Evolutionary conservation across 2,797 vertebrate genomes (phyloP).

Genomic region (Vipera ursinii): DNA sequence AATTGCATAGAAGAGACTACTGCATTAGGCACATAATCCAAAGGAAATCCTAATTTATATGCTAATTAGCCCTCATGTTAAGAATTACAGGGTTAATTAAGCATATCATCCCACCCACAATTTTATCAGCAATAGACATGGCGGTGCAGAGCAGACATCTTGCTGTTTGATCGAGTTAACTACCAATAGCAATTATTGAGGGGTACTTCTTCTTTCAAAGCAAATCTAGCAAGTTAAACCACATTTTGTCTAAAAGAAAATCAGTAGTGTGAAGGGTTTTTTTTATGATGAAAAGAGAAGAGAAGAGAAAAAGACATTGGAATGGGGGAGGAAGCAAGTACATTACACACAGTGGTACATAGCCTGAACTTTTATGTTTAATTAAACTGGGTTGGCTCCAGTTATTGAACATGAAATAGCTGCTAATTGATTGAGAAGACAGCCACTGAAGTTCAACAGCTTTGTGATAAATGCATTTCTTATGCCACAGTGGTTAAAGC

Average conservation of each 20-base stretch:
- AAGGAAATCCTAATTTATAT: constrained; percentile 62
- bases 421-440: constrained; percentile 38
- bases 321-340: constrained; percentile 1
- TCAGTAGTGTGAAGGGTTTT: constrained; percentile 36
- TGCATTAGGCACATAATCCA: constrained; percentile 32
- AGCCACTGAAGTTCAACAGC: constrained; percentile 39
- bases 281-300: constrained; percentile 33
- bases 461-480: constrained; percentile 42
- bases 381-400: constrained; percentile 35
- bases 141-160: constrained; percentile 49
- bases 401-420: constrained; percentile 45
- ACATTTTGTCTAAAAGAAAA: constrained; percentile 45
- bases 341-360: constrained; percentile 37
- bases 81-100: constrained; percentile 70
- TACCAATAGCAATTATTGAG: constrained; percentile 26
- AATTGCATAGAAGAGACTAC: constrained; percentile 14
- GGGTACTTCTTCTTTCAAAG: not conserved
- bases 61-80: constrained; percentile 61
- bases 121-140: constrained; percentile 59
- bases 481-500: constrained; percentile 46
- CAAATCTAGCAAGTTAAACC: constrained; percentile 36
- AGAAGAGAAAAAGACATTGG: constrained; percentile 16
- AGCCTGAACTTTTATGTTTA: constrained; percentile 34
- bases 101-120: constrained; percentile 49
- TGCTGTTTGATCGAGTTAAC: constrained; percentile 58